Evolutionary conservation across 2,888 invertebrate genomes (phyloP).

Genomic region (Drosophila greeni): DNA sequence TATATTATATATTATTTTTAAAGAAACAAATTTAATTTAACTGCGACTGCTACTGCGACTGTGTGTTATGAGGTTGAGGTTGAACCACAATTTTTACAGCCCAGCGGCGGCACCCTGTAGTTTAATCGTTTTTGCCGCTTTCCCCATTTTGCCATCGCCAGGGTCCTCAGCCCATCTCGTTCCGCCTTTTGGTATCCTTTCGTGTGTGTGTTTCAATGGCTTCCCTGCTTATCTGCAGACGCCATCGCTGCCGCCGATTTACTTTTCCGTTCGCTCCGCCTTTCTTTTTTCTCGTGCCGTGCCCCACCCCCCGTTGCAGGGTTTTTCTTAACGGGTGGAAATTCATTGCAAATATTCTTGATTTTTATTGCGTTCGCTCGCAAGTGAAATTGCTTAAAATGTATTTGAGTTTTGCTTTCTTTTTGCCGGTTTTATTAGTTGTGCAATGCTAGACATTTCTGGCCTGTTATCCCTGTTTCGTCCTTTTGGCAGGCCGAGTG

Average conservation of each 20-base stretch:
- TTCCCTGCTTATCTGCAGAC: slow-evolving; percentile 65
- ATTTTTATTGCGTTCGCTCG: slow-evolving; percentile 76
- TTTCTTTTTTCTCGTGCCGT: not conserved
- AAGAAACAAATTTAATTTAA: slow-evolving; percentile 8
- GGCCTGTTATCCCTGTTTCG: slow-evolving; percentile 32
- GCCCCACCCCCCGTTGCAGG: not conserved
- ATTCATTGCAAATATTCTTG: slow-evolving; percentile 77
- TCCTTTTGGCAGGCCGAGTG: slow-evolving; percentile 56
- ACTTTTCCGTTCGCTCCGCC: slow-evolving; percentile 52
- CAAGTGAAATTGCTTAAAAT: slow-evolving; percentile 76
- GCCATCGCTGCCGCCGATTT: slow-evolving; percentile 69
- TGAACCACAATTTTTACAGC: slow-evolving; percentile 17
- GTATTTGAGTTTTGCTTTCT: slow-evolving; percentile 63
- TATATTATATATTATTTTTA: not conserved
- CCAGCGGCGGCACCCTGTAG: slow-evolving; percentile 61
- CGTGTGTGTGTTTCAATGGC: slow-evolving; percentile 63
- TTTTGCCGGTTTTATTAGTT: slow-evolving; percentile 37
- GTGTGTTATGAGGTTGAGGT: slow-evolving; percentile 12
- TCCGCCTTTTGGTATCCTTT: slow-evolving; percentile 47
- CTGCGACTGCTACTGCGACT: slow-evolving; percentile 2
- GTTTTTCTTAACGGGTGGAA: slow-evolving; percentile 49
- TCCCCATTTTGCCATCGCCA: not conserved
- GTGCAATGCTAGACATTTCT: slow-evolving; percentile 48
- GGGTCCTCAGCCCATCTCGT: slow-evolving; percentile 12
- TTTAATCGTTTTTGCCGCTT: slow-evolving; percentile 73